Base-by-base conservation (phyloP, 2,888 invertebrate genomes). In the Rhabditophanes sp. region DNA sequence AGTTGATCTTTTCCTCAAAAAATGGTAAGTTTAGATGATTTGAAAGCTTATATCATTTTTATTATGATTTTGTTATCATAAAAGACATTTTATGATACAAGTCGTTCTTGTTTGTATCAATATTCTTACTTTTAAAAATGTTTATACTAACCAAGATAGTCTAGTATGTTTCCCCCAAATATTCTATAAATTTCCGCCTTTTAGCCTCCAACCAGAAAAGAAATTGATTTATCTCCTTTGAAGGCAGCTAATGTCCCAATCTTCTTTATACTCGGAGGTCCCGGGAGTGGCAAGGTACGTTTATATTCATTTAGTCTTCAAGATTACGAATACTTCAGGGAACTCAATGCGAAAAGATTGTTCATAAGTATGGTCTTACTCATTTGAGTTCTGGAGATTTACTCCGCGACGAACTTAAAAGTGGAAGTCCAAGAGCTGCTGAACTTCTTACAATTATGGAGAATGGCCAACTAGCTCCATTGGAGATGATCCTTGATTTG, bases 271-370 rank as follows among this genome's bases (percentile, higher is more conserved):
- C 55, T 64, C 25, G 64, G 64, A 45, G 28, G 8, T 39, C 31
- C 33, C 20, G 12, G 7, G 21, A 11, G 2, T 18, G 11, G 15
- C 4, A 6, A 6, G n/a, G 7, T n/a, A 30, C 30, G 17, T 33
- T 7, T 6, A 11, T 14, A 9, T 15, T 9, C 11, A 39, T 15
- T n/a, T n/a, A 32, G 25, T 38, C 7, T 35, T 51, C 12, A 16
- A 53, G 55, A 84, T 7, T 85, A 85, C 0, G 85, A 85, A 0
- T 85, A 85, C 33, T 83, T 82, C 64, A 83, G 84, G 78, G 79
- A 1, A 70, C 74, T 1, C 69, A 84, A 20, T 83, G 83, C 66
- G 80, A 79, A 0, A 74, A 77, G 3, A 69, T 74, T 0, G 60
- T 63, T 18, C 50, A 46, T 24, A 73, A 76, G 41, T 74, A 76